Evolutionary conservation across 2,113 vertebrate genomes (phyloP), one percentile per base, ranked within the genome.

Genomic region (Harpagus bidentatus): DNA sequence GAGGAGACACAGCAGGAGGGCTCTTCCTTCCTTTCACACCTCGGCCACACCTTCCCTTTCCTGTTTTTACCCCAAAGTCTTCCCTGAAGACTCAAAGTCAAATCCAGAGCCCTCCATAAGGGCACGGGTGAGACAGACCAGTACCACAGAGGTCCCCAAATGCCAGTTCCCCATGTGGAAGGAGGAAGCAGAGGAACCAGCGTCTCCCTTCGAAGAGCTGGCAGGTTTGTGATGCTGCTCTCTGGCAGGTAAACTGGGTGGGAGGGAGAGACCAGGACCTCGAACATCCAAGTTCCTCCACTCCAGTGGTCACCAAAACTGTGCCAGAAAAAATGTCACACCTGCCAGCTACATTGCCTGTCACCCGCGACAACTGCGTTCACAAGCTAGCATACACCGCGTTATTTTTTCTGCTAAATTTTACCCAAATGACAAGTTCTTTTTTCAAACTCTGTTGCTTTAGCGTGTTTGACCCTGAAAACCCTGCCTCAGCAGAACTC

Each of bases 321-420:
- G 9, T 56, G 26, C 47, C 58, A 79, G 55, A 90, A 89, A 36
- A 14, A 82, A 32, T 0, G 3, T 59, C 61, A 82, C n/a, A 53
- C 4, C 47, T n/a, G 5, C 34, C 25, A 28, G 5, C 23, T 70
- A 58, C 34, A 16, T 2, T 38, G n/a, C 9, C 47, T 82, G 34
- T 12, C 56, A 66, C 15, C 10, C 2, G 2, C 1, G 0, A 79
- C 47, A 86, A 31, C 34, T 18, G 23, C 0, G 0, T 67, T 67
- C 76, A 63, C 62, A 58, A 71, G 32, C 6, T 58, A 45, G 23
- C 25, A 72, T 4, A 9, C 26, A 61, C 3, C 3, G 14, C 1
- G 1, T 16, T 32, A 36, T 61, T 56, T 29, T 28, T 73, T 77
- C 26, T 16, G 6, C 6, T 70, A 52, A 11, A 9, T 81, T 87